These are phyloP conservation scores for Stegodyphus mimosarum DNA, from an alignment of 1,140 invertebrate genomes.

Conservation along the genomic window DNA sequence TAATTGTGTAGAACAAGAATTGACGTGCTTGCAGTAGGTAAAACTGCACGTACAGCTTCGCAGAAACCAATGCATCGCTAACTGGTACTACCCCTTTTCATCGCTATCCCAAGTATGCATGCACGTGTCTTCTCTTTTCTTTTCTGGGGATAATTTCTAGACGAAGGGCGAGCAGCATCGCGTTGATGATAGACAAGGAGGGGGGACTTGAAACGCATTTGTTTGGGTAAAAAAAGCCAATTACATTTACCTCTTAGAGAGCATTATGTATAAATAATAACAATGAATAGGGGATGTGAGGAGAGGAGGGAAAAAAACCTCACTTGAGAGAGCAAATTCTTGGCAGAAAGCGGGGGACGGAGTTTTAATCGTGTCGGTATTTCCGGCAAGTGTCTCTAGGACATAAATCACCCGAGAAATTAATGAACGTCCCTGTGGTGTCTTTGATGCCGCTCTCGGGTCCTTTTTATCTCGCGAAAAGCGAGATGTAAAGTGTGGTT, in stretches of 20 bases:
- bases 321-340: slow-evolving; percentile 34
- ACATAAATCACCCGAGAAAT: slow-evolving; percentile 57
- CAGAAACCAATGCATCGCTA: too few relatives aligned
- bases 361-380: slow-evolving; percentile 45
- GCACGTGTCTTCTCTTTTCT: too few relatives aligned
- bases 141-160: too few relatives aligned
- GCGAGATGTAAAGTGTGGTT: slow-evolving; percentile 29
- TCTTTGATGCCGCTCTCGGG: slow-evolving; percentile 35
- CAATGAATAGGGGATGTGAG: neutral
- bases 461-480: slow-evolving; percentile 52
- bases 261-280: slow-evolving; percentile 54
- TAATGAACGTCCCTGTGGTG: slow-evolving; percentile 54
- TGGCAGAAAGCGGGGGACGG: slow-evolving; percentile 22
- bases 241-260: slow-evolving; percentile 30
- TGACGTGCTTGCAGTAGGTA: too few relatives aligned
- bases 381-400: slow-evolving; percentile 50
- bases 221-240: neutral
- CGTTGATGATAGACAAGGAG: too few relatives aligned
- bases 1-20: too few relatives aligned
- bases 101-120: too few relatives aligned
- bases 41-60: too few relatives aligned
- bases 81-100: too few relatives aligned
- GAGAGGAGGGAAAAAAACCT: neutral
- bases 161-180: too few relatives aligned
- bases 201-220: too few relatives aligned